phyloP scores from a whole-genome alignment of 2,113 vertebrate species.

The Ciconia boyciana region DNA sequence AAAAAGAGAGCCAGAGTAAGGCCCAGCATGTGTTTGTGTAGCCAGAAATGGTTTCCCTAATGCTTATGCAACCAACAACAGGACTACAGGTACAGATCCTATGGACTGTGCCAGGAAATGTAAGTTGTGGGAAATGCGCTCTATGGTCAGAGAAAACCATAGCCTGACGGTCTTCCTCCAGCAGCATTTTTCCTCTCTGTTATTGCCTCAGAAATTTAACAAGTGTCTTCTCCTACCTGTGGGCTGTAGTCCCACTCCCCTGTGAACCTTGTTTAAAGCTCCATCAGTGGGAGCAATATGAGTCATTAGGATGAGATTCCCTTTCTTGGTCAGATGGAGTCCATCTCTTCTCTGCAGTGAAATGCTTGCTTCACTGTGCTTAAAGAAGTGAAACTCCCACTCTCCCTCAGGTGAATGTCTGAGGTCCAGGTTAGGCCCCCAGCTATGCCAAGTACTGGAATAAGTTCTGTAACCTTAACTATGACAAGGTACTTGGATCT shows the following conservation, averaged over 20 bases:
- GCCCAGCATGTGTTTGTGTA: not conserved
- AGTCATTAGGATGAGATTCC: not conserved
- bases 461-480: not conserved
- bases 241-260: not conserved
- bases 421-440: not conserved
- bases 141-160: not conserved
- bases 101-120: not conserved
- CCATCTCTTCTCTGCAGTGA: not conserved
- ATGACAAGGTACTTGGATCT: not conserved
- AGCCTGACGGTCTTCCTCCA: not conserved
- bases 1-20: not conserved
- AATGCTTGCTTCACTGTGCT: not conserved
- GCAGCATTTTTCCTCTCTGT: not conserved
- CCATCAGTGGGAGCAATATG: not conserved
- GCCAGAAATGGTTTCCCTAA: not conserved
- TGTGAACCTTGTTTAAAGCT: not conserved
- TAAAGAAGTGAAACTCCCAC: not conserved
- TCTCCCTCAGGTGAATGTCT: not conserved
- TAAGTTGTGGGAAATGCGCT: not conserved
- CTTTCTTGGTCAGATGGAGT: not conserved
- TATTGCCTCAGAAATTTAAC: not conserved
- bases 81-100: not conserved
- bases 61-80: not conserved
- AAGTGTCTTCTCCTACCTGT: not conserved
- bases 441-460: not conserved